These are phyloP conservation scores for Brachionus koreanus DNA, from an alignment of 1,140 invertebrate species.

Conservation along the genomic window DNA sequence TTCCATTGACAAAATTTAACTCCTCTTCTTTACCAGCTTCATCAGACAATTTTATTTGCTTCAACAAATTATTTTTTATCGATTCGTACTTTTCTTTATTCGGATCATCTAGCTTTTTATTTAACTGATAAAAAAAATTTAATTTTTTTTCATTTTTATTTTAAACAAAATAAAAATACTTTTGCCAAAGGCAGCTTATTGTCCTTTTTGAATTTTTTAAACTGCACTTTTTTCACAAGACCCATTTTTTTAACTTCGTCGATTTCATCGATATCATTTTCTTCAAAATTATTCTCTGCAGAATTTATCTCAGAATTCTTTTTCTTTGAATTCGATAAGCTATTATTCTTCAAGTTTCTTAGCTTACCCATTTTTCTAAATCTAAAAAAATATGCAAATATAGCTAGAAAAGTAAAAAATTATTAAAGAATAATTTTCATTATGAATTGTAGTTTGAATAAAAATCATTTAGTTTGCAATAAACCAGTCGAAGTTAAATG, in stretches of 20 bases:
- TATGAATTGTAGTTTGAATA: slow-evolving; percentile 2
- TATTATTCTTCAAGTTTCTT: slow-evolving; percentile 20
- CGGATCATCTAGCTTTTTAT: slow-evolving; percentile 10
- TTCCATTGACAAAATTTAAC: slow-evolving; percentile 17
- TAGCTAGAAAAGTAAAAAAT: neutral
- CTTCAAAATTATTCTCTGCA: neutral
- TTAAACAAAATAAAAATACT: neutral
- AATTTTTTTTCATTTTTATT: neutral
- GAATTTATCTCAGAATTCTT: neutral
- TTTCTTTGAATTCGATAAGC: neutral
- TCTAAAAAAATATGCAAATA: neutral
- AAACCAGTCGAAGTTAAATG: neutral
- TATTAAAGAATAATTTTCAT: neutral
- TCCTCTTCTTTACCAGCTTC: neutral
- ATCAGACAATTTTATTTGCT: slow-evolving; percentile 31
- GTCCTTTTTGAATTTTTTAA: slow-evolving; percentile 13
- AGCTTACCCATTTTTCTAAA: slow-evolving; percentile 10
- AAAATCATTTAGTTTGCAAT: slow-evolving; percentile 16
- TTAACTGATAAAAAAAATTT: neutral
- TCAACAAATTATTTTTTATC: slow-evolving; percentile 34
- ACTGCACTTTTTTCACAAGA: neutral
- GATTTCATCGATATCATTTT: neutral
- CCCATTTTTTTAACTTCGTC: neutral
- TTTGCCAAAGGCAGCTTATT: neutral
- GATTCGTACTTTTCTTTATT: slow-evolving; percentile 26